phyloP scores from a whole-genome alignment of 2,797 vertebrate genomes.

The Pseudotriccus pelzelni region DNA sequence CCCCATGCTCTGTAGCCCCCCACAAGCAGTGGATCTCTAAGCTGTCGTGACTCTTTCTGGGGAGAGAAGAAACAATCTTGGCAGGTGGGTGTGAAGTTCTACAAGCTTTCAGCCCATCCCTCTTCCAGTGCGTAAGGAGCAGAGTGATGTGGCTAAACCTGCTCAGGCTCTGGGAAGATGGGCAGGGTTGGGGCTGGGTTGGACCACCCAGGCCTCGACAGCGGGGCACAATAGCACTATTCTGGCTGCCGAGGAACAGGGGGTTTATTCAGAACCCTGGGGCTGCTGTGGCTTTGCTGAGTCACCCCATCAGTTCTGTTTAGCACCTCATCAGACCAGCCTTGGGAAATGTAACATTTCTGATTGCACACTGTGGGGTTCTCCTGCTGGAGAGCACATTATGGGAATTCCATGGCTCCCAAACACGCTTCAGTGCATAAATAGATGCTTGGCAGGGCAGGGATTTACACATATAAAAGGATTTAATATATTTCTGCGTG shows the following conservation, averaged over 20 bases:
- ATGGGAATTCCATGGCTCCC: background rate
- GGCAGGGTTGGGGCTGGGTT: background rate
- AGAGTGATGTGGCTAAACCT: background rate
- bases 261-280: fast-evolving
- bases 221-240: background rate
- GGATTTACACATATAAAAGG: background rate
- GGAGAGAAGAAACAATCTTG: background rate
- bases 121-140: background rate
- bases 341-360: background rate
- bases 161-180: background rate
- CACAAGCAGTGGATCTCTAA: background rate
- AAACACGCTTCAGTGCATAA: background rate
- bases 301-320: background rate
- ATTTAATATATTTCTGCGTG: background rate
- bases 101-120: background rate
- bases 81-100: background rate
- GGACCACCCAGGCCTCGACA: background rate
- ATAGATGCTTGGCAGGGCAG: background rate
- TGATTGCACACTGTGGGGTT: background rate
- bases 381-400: background rate
- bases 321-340: constrained; percentile 19
- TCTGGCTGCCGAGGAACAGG: background rate
- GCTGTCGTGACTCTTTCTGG: background rate
- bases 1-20: background rate
- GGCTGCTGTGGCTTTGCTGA: background rate